Evolutionary conservation across 2,113 vertebrate genomes (phyloP).

Genomic region (Albula glossodonta): DNA sequence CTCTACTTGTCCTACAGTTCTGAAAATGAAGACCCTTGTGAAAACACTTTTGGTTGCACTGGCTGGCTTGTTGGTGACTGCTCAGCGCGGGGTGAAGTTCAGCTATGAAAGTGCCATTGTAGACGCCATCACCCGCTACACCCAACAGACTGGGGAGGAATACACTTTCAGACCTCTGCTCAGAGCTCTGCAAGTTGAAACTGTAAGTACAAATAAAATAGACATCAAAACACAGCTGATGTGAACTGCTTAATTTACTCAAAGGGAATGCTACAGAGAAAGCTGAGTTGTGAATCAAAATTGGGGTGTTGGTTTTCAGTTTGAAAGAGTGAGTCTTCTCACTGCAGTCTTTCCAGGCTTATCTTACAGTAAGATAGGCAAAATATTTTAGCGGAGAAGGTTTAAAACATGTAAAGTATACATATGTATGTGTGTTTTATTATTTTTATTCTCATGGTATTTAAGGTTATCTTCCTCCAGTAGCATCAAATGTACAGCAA

Average conservation of each 20-base stretch:
- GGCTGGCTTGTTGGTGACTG: not conserved
- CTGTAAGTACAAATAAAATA: constrained; percentile 14
- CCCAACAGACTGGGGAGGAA: not conserved
- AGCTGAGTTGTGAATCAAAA: too few species aligned
- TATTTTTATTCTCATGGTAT: too few species aligned
- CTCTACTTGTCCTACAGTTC: not conserved
- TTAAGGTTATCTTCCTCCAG: too few species aligned
- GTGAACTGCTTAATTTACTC: not conserved
- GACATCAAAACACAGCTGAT: not conserved
- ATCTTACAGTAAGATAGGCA: too few species aligned
- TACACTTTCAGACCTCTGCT: constrained; percentile 14
- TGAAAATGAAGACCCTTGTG: constrained; percentile 18
- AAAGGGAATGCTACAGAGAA: not conserved
- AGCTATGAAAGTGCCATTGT: constrained; percentile 15
- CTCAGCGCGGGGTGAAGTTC: constrained; percentile 2
- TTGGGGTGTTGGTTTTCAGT: too few species aligned
- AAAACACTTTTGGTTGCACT: not conserved
- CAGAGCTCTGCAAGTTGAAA: constrained; percentile 1
- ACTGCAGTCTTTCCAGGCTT: too few species aligned
- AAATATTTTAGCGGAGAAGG: too few species aligned
- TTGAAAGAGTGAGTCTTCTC: too few species aligned
- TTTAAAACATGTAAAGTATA: too few species aligned
- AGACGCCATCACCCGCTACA: not conserved
- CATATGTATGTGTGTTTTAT: too few species aligned
- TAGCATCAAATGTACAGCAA: too few species aligned